Evolutionary conservation across 2,113 vertebrate species (phyloP), one percentile per base, ranked within the genome.

Genomic region (Nothocercus julius): DNA sequence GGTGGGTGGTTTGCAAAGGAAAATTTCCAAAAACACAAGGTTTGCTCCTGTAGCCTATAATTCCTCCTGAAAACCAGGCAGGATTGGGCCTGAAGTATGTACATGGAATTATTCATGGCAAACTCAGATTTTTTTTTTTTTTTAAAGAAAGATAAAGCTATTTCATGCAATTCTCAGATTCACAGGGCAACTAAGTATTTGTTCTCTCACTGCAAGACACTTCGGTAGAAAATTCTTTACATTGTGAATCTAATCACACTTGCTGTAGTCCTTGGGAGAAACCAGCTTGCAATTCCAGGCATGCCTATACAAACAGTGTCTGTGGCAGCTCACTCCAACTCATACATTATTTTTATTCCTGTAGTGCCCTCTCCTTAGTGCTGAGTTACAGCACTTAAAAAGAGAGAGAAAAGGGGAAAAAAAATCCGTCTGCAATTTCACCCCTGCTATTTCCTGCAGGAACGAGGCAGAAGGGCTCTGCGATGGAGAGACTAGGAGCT

Each of bases 261-360:
- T 92, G 69, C 64, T 62, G 38, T 59, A 58, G 18, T 82, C 73
- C 1, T 0, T 53, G 18, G 28, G 25, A 80, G 51, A 69, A 89
- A 24, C 15, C 40, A 78, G 59, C 45, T 79, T 89, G 73, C 72
- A 93, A 96, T 94, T 94, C 63, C 64, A 94, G 64, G 36, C 85
- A 72, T 82, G 58, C 73, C 44, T 72, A 49, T 88, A 36, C n/a
- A 86, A 78, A 81, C 56, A 88, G 22, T 76, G 58, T 61, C 79
- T 77, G 51, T 59, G 69, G 76, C 74, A 87, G 53, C 47, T 91
- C 34, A 51, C 70, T 81, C 59, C 61, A 92, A 85, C 61, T 86
- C 32, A 51, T 61, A 17, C 12, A 30, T 82, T 90, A 81, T 96
- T 96, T 96, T 93, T 85, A 93, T 68, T 85, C 76, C 77, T 64